Evolutionary conservation across 2,888 invertebrate species (phyloP), one percentile per base, ranked within the genome.

Genomic region (Artemia sp.): DNA sequence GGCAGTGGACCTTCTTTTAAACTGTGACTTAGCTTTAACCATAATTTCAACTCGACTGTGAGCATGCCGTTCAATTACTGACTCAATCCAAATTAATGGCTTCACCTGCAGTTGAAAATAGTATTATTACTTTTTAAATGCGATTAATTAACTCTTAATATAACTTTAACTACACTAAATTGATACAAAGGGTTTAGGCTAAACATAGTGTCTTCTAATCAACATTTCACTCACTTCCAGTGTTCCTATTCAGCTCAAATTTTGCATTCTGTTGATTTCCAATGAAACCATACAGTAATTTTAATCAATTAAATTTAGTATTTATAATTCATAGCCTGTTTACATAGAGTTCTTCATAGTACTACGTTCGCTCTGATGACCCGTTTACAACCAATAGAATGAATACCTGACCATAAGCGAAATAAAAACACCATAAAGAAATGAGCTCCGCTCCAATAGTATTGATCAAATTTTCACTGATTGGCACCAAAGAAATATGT

Each of bases 1-100:
- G 0, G 97, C 97, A 0, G 96, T 97, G 0, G 96, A 96, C 68
- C 96, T 85, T 52, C 96, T 83, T 78, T 97, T 97, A 79, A 97
- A 98, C 79, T 97, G 97, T 51, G 94, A 94, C 79, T 96, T 93
- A 0, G 97, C 97, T 81, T 97, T 97, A 70, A 97, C 93, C 95
- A 97, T 97, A 78, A 94, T 97, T 77, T 97, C 97, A 11, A 98
- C 95, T 73, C 97, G 83, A 71, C 95, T 95, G 79, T 97, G 96
- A 12, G 90, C 92, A 80, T 97, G 95, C 38, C 95, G 85, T 78
- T 97, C 97, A 76, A 97, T 96, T 3, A 95, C 93, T 8, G 96
- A 95, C 79, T 98, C 97, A 72, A 98, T 96, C 97, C 97, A 97
- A 77, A 97, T 95, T 72, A 97, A 79, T 0, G 97, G 97, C 77